phyloP scores from a whole-genome alignment of 1,140 invertebrate genomes.

The Cylas formicarius region DNA sequence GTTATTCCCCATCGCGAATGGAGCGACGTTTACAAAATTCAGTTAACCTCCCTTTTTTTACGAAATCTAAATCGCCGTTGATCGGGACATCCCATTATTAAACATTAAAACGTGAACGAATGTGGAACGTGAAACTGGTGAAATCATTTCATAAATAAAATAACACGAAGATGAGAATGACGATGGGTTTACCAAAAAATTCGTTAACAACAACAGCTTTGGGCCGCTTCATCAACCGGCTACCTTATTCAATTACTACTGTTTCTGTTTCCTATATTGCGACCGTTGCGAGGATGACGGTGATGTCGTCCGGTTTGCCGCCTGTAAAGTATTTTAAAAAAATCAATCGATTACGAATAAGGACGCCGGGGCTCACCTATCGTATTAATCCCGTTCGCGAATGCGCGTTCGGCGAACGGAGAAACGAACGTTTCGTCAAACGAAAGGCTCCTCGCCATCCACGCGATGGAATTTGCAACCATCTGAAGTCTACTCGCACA shows the following conservation, averaged over 20 bases:
- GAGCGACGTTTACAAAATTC: too few species aligned
- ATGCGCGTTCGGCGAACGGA: conserved; percentile 88
- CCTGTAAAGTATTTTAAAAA: conserved; percentile 74
- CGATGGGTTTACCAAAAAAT: conserved; percentile 1
- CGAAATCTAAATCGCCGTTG: too few species aligned
- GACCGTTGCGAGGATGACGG: conserved; percentile 87
- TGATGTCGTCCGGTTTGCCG: conserved; percentile 96
- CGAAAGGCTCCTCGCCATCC: conserved; percentile 87
- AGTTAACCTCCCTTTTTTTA: too few species aligned
- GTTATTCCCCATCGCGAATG: too few species aligned
- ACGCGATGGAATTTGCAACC: conserved; percentile 88
- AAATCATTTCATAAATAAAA: too few species aligned
- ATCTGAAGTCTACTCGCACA: conserved; percentile 73
- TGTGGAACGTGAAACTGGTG: too few species aligned
- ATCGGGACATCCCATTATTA: too few species aligned
- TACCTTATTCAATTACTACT: too few species aligned
- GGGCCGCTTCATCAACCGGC: not conserved
- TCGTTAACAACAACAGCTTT: conserved; percentile 1
- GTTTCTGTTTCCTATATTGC: conserved; percentile 51
- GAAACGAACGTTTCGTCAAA: conserved; percentile 92
- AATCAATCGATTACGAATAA: conserved; percentile 25
- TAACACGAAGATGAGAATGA: conserved; percentile 4
- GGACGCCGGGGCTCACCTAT: conserved; percentile 58
- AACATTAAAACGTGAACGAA: too few species aligned
- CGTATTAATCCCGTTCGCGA: conserved; percentile 86